These are phyloP conservation scores for Motacilla tschutschensis DNA, from an alignment of 2,113 vertebrate species.

Conservation along the genomic window DNA sequence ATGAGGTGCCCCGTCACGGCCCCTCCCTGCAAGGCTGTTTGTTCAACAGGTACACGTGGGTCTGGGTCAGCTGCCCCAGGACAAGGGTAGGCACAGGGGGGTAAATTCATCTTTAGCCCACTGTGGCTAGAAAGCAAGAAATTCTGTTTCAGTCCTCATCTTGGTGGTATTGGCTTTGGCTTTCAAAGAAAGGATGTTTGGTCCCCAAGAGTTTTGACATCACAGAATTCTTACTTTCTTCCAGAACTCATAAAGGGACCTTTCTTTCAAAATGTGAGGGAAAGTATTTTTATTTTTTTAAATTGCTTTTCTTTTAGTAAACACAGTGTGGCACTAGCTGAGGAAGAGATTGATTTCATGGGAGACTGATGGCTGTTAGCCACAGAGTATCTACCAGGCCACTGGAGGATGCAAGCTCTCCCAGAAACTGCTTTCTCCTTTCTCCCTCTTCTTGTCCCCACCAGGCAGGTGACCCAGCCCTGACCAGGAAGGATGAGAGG, in stretches of 20 bases:
- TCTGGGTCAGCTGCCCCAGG: not conserved
- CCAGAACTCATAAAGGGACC: not conserved
- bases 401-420: not conserved
- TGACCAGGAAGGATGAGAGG: not conserved
- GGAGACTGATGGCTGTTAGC: not conserved
- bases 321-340: not conserved
- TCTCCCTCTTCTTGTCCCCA: not conserved
- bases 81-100: not conserved
- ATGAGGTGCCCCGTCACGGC: fast-evolving
- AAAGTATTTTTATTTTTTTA: not conserved
- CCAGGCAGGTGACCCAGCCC: not conserved
- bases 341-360: not conserved
- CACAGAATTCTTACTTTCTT: not conserved
- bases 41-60: fast-evolving
- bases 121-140: not conserved
- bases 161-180: not conserved
- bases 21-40: not conserved
- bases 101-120: not conserved
- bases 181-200: not conserved
- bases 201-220: not conserved
- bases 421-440: not conserved
- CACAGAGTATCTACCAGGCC: not conserved
- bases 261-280: not conserved
- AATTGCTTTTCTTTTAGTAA: not conserved
- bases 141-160: not conserved